These are phyloP conservation scores for Sebastes nivosus DNA, from an alignment of 2,797 vertebrate genomes.

Conservation along the genomic window DNA sequence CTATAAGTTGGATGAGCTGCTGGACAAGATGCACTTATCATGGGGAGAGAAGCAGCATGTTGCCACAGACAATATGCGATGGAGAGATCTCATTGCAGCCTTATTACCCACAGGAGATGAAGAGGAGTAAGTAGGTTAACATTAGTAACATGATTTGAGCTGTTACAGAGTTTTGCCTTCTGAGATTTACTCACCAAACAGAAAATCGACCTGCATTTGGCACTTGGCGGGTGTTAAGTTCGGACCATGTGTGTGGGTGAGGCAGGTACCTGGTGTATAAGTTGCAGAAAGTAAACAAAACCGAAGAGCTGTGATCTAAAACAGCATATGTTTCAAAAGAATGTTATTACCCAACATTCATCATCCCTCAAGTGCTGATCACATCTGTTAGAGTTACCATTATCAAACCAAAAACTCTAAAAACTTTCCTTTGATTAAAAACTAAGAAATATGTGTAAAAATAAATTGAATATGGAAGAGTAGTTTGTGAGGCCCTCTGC, in stretches of 20 bases:
- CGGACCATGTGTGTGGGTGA: slow-evolving; percentile 30
- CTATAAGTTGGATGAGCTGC: too few relatives aligned
- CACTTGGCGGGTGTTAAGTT: too few relatives aligned
- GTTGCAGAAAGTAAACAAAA: slow-evolving; percentile 9
- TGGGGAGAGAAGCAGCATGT: too few relatives aligned
- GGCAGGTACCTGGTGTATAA: slow-evolving; percentile 28
- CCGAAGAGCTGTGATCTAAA: not conserved
- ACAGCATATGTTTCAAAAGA: not conserved
- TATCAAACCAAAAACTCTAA: not conserved
- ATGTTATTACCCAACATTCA: not conserved
- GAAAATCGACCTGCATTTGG: too few relatives aligned
- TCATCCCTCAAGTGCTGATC: not conserved
- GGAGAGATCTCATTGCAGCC: too few relatives aligned
- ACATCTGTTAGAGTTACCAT: not conserved
- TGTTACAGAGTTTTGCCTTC: too few relatives aligned
- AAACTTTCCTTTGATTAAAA: not conserved
- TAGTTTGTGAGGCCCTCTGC: not conserved
- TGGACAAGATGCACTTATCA: too few relatives aligned
- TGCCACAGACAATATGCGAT: too few relatives aligned
- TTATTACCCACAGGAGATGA: too few relatives aligned
- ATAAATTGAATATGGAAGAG: not conserved
- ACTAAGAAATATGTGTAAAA: not conserved
- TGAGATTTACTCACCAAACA: too few relatives aligned
- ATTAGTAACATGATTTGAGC: too few relatives aligned
- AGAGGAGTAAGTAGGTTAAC: too few relatives aligned